Evolutionary conservation across 2,888 invertebrate species (phyloP), one percentile per base, ranked within the genome.

Genomic region (Andrena minutula): DNA sequence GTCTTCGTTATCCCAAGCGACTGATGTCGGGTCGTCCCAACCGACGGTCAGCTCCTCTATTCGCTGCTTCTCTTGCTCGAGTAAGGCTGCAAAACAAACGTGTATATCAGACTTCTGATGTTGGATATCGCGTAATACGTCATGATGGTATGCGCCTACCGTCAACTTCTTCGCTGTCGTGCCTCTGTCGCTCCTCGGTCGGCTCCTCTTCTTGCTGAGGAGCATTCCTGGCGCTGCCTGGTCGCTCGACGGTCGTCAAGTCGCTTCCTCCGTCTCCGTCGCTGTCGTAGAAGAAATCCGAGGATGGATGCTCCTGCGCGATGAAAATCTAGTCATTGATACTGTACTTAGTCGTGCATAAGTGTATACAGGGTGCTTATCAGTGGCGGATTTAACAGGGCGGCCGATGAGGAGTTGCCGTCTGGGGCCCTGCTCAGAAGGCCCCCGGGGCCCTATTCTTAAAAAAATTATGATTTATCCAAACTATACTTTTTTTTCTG

Each of bases 221-320:
- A 63, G 82, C 86, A 58, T 86, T 89, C 26, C 92, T 77, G 85
- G 87, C 86, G 89, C 92, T 80, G 91, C 94, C 86, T 83, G 92
- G 82, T 92, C 95, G 71, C 91, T 94, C 76, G 91, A 95, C 61
- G 93, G 95, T 76, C 93, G 94, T 77, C 93, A 95, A 32, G 91
- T 95, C 91, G 95, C 96, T 94, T 0, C 95, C 96, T 74, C 97
- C 97, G 1, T 97, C 97, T 88, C 97, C 97, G 92, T 97, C 97
- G 89, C 97, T 98, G 91, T 98, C 98, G 94, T 98, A 98, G 94
- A 97, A 97, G 23, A 98, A 97, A 92, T 98, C 98, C 0, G 97
- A 97, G 90, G 97, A 97, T 0, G 97, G 97, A 93, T 97, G 97
- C 91, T 98, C 98, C 97, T 97, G 90, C 61, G 93, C n/a, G 41